Base-by-base conservation (phyloP, 2,888 invertebrate genomes). In the Protonemura montana region DNA sequence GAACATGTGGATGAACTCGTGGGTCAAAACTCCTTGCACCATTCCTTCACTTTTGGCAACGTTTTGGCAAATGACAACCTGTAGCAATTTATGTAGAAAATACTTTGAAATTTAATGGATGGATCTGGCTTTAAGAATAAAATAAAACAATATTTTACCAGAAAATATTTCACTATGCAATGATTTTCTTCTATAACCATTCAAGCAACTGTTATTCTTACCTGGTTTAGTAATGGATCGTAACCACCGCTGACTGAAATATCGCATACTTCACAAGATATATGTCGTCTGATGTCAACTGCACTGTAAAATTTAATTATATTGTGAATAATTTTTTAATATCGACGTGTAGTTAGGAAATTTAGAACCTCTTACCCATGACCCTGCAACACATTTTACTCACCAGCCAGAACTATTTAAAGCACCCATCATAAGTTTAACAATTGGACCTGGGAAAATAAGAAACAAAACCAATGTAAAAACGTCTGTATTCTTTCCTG, bases 1-100 rank as follows among this genome's bases (percentile, higher is more conserved):
- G 90, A 98, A 98, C 97, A 98, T 98, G 91, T 99, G 99, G 82
- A 98, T 95, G 94, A 99, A 94, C 91, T 99, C 99, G 89, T 99
- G 99, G 0, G 96, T 94, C 78, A 99, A 90, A 0, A 98, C 96
- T 28, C 95, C 96, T 90, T 96, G 96, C 0, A 97, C 94, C 91
- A 95, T 93, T 16, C 94, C 94, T 90, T 95, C 93, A 30, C 92
- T 93, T 27, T 91, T 93, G 0, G 95, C 95, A 86, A 95, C 95
- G 91, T 98, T 98, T 90, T 98, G 97, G 89, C 98, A 99, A 0
- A 99, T 94, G 0, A 99, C 96, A 88, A 99, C 95, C 95, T 96
- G 91, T 13, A 92, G 92, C 87, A 86, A 86, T 59, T 35, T 35
- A 35, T 35, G 35, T 3, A 3, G 10, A 6, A 35, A 35, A 85